Evolutionary conservation across 1,140 invertebrate genomes (phyloP).

Genomic region (Drosophila orosa): DNA sequence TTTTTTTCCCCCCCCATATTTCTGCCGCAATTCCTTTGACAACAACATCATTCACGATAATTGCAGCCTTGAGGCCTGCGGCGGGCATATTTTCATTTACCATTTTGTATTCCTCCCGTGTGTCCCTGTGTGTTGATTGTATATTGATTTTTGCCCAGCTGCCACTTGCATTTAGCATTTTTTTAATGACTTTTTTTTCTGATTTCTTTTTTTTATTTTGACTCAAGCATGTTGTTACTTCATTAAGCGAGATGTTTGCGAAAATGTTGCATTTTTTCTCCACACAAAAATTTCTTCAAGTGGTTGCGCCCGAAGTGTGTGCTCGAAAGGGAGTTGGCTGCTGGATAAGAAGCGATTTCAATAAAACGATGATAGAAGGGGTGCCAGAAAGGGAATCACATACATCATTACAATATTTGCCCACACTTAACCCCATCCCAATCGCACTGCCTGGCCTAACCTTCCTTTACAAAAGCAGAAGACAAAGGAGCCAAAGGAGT

Average conservation of each 20-base stretch:
- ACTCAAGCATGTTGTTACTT: conserved; percentile 70
- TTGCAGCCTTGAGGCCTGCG: conserved; percentile 69
- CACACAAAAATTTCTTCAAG: conserved; percentile 52
- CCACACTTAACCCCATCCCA: conserved; percentile 59
- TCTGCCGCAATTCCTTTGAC: conserved; percentile 67
- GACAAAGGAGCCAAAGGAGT: conserved; percentile 47
- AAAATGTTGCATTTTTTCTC: conserved; percentile 63
- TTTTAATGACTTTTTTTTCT: conserved; percentile 71
- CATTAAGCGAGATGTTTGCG: conserved; percentile 63
- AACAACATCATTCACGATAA: conserved; percentile 61
- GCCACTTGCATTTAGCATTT: conserved; percentile 69
- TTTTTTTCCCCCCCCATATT: conserved; percentile 5
- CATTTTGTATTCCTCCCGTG: conserved; percentile 16
- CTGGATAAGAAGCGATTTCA: conserved; percentile 63
- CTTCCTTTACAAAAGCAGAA: conserved; percentile 5
- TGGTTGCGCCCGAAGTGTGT: conserved; percentile 30
- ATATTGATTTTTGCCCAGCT: conserved; percentile 63
- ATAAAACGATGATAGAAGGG: conserved; percentile 69
- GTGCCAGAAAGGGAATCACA: conserved; percentile 69
- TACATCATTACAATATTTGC: conserved; percentile 82
- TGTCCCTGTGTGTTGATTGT: conserved; percentile 46
- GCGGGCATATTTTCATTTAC: conserved; percentile 24
- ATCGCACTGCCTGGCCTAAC: background rate
- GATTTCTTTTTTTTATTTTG: background rate
- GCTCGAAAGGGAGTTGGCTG: conserved; percentile 43